Conservation (phyloP, 2,888 invertebrate species). For the Melanostoma scalare region DNA sequence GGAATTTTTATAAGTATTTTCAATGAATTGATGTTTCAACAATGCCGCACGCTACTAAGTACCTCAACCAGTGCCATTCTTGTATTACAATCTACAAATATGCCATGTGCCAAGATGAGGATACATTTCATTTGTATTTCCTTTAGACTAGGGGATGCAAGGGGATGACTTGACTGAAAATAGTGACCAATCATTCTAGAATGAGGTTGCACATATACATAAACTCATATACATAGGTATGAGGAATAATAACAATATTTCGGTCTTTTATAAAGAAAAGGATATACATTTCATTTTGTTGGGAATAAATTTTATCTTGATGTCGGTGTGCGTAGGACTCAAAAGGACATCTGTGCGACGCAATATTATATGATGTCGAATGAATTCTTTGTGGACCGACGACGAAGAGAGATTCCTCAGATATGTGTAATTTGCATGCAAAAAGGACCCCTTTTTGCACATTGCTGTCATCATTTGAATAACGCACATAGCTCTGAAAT, state of each 20-base stretch:
- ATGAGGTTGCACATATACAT: slow-evolving; percentile 56
- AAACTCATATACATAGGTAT: neutral
- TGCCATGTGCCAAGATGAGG: slow-evolving; percentile 6
- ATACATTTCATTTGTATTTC: slow-evolving; percentile 31
- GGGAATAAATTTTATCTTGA: slow-evolving; percentile 62
- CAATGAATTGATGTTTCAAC: slow-evolving; percentile 13
- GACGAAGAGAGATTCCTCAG: slow-evolving; percentile 41
- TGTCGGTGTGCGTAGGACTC: slow-evolving; percentile 25
- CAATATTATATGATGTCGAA: slow-evolving; percentile 56
- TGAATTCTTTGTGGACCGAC: slow-evolving; percentile 60
- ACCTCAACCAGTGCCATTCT: neutral
- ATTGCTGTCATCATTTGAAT: slow-evolving; percentile 60
- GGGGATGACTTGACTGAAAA: slow-evolving; percentile 2
- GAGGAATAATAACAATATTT: slow-evolving; percentile 11
- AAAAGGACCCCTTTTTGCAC: slow-evolving; percentile 55
- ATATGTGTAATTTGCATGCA: slow-evolving; percentile 67
- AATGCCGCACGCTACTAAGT: neutral
- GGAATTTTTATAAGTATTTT: slow-evolving; percentile 15
- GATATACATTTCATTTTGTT: slow-evolving; percentile 62
- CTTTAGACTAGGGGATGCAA: too few species aligned
- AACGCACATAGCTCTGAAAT: slow-evolving; percentile 36
- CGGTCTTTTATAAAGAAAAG: slow-evolving; percentile 14
- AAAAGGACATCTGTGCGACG: slow-evolving; percentile 63
- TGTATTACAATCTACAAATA: slow-evolving; percentile 13
- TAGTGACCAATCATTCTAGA: slow-evolving; percentile 59